Percentiles rank a stretch among this genome's conserved stretches.
These are phyloP conservation scores for Sinella curviseta DNA, from an alignment of 1,140 invertebrate genomes.

Conservation along the genomic window DNA sequence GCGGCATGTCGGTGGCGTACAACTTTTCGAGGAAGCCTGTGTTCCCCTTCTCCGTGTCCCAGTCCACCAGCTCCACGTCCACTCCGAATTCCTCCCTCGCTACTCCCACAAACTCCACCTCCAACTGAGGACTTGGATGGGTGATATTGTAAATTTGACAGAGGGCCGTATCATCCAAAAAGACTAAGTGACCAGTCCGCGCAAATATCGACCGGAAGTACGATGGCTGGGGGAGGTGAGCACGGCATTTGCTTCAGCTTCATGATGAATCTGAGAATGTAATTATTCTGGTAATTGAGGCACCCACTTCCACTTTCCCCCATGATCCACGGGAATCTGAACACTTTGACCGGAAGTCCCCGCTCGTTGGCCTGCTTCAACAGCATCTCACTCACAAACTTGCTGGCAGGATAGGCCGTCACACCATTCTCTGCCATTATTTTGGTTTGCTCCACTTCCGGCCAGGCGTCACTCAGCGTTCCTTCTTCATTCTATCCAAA, in stretches of 20 bases:
- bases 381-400: neutral
- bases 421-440: neutral
- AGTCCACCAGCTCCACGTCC: too few relatives aligned
- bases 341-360: neutral
- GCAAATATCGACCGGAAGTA: constrained; percentile 5
- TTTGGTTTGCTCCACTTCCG: neutral
- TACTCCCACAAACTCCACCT: neutral
- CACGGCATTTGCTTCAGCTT: neutral
- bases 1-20: too few relatives aligned
- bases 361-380: neutral
- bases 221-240: neutral
- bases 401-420: neutral
- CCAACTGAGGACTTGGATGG: neutral
- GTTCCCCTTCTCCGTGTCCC: too few relatives aligned
- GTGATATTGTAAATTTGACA: neutral
- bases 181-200: neutral
- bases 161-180: neutral
- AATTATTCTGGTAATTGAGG: neutral
- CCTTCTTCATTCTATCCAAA: neutral
- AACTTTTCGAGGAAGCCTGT: too few relatives aligned
- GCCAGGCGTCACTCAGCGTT: neutral
- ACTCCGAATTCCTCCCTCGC: too few relatives aligned
- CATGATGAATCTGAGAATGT: neutral
- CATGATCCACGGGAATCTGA: neutral
- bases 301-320: neutral